These are phyloP conservation scores for Chrysoperla carnea DNA, from an alignment of 1,140 invertebrate genomes.

Conservation along the genomic window DNA sequence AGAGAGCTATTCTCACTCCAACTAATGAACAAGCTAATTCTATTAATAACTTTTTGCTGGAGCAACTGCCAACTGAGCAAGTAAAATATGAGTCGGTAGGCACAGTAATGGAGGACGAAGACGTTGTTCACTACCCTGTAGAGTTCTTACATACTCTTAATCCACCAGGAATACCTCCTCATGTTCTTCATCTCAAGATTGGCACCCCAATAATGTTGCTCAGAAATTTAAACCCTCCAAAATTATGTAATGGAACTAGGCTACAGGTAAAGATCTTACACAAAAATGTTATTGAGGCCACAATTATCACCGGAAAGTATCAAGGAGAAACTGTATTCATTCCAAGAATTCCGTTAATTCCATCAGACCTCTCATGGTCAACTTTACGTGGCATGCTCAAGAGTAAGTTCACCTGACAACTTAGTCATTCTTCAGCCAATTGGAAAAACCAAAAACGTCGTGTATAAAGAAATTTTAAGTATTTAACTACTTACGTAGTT, in stretches of 20 bases:
- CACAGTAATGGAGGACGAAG: slow-evolving; percentile 3
- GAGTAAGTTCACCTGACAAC: slow-evolving; percentile 2
- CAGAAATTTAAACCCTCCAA: slow-evolving; percentile 18
- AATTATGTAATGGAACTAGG: slow-evolving; percentile 17
- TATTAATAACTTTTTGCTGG: no score
- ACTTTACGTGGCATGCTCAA: slow-evolving; percentile 12
- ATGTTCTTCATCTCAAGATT: slow-evolving; percentile 18
- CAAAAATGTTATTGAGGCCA: slow-evolving; percentile 19
- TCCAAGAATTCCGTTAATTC: slow-evolving; percentile 16
- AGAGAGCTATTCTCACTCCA: no score
- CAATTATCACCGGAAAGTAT: slow-evolving; percentile 10
- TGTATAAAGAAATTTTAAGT: no score
- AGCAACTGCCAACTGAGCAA: no score
- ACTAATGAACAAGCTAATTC: no score
- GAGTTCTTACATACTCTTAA: slow-evolving; percentile 9
- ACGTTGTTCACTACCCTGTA: slow-evolving; percentile 7
- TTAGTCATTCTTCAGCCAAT: no score
- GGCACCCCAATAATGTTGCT: slow-evolving; percentile 21
- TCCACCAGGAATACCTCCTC: slow-evolving; percentile 10
- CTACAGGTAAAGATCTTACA: slow-evolving; percentile 15
- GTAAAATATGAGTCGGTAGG: slow-evolving; percentile 1
- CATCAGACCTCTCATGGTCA: slow-evolving; percentile 12
- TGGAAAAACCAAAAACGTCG: no score
- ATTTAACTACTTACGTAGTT: no score
- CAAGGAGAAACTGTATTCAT: slow-evolving; percentile 13